phyloP scores from a whole-genome alignment of 2,797 vertebrate species.

The Characodon lateralis region DNA sequence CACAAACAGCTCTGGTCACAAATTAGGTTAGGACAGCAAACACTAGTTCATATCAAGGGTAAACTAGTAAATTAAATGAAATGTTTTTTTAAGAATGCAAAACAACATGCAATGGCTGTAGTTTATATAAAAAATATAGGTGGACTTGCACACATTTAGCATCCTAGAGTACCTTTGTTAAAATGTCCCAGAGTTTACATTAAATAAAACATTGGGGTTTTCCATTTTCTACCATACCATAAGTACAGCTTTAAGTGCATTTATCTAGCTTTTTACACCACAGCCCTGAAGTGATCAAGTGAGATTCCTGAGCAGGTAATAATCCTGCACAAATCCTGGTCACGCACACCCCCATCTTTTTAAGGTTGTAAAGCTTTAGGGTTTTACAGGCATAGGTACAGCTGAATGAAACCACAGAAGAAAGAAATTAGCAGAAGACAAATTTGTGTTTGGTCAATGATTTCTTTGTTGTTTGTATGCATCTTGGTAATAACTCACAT shows the following conservation, averaged over 20 bases:
- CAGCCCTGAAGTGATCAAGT: constrained; percentile 1
- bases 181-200: not conserved
- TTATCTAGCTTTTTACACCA: not conserved
- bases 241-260: constrained; percentile 4
- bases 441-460: not conserved
- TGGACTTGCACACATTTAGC: not conserved
- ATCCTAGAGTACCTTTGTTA: not conserved
- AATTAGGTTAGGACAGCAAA: no score
- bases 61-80: not conserved
- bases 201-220: not conserved
- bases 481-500: not conserved
- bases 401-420: not conserved
- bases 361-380: not conserved
- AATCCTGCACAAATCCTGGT: constrained; percentile 3
- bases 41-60: not conserved
- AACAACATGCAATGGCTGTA: not conserved
- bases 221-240: not conserved
- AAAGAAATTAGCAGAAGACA: not conserved
- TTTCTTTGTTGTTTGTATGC: not conserved
- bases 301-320: not conserved
- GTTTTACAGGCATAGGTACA: not conserved
- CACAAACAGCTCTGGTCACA: no score
- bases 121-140: not conserved
- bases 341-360: not conserved
- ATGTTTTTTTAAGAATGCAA: not conserved